Base-by-base conservation (phyloP, 2,888 invertebrate species). In the Exephanes ischioxanthus region DNA sequence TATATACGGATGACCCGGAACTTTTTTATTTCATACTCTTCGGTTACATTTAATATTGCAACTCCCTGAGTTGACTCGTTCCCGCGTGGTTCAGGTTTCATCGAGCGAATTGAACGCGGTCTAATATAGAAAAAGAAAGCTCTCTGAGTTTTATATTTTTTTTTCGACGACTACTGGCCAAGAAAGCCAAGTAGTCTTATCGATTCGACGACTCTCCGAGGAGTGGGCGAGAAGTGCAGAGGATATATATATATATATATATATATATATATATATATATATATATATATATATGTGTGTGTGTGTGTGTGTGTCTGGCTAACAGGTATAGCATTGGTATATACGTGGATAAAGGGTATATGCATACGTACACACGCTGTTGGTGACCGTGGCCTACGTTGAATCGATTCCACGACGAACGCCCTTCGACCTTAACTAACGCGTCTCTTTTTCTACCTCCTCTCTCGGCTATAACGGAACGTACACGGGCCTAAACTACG, bases 371-470 rank as follows among this genome's bases (percentile, higher is more conserved):
- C 14, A 77, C 55, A 48, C 51, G 37, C 66, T 58, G 68, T 79
- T 63, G 67, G 84, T 86, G 85, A 85, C 87, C 88, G 80, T 87
- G 88, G 87, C 87, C 88, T 86, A 83, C 78, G 83, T 80, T 66
- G 83, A 88, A 91, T 91, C 89, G 89, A 90, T 91, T 89, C 86
- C n/a, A 83, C 82, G 66, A 86, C 85, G 80, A 85, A 78, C 75
- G 80, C 86, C 88, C 88, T 88, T 87, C 86, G 87, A 86, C 87
- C 88, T 89, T 89, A 89, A 87, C 85, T 85, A 89, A 87, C 83
- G 55, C 76, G 58, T 86, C 86, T 79, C 80, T 84, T 81, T 78
- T 81, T 78, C 82, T 48, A 75, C 30, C 37, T 79, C 48, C 63
- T 75, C 48, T 78, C 71, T 30, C 71, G 51, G 45, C 48, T 63